phyloP scores from a whole-genome alignment of 2,797 vertebrate genomes.

The Chelmon rostratus region DNA sequence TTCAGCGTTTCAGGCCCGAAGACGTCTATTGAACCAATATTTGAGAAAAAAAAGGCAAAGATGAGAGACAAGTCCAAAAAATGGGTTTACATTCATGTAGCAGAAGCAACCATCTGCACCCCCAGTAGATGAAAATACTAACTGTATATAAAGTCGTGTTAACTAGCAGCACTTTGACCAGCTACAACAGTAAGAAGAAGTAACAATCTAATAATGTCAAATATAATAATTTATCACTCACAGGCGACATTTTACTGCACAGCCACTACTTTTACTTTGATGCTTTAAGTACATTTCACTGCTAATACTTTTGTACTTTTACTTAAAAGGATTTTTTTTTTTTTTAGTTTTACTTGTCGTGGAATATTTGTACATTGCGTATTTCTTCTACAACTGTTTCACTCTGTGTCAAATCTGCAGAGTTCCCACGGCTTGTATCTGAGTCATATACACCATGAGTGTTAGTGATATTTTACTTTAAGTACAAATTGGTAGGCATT shows the following conservation, averaged over 20 bases:
- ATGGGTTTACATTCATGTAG: no score
- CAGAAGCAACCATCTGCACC: no score
- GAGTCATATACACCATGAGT: conserved; percentile 14
- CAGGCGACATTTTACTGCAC: background rate
- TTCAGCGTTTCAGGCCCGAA: no score
- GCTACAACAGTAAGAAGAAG: background rate
- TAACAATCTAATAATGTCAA: background rate
- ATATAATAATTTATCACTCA: background rate
- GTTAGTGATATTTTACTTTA: conserved; percentile 16
- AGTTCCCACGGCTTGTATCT: background rate
- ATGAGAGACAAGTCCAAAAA: background rate
- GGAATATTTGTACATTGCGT: no score
- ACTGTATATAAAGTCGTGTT: background rate
- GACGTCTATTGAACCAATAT: no score
- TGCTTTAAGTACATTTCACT: background rate
- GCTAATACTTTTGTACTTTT: background rate
- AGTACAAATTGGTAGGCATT: background rate
- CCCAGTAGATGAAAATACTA: no score
- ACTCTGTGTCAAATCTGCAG: background rate
- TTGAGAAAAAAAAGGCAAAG: no score
- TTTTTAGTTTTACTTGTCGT: no score
- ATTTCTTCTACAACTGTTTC: background rate
- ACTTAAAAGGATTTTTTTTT: background rate
- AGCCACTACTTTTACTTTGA: no score
- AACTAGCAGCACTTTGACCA: background rate